Evolutionary conservation across 1,140 invertebrate genomes (phyloP), one percentile per base, ranked within the genome.

Genomic region (Paramacrobiotus metropolitanus): DNA sequence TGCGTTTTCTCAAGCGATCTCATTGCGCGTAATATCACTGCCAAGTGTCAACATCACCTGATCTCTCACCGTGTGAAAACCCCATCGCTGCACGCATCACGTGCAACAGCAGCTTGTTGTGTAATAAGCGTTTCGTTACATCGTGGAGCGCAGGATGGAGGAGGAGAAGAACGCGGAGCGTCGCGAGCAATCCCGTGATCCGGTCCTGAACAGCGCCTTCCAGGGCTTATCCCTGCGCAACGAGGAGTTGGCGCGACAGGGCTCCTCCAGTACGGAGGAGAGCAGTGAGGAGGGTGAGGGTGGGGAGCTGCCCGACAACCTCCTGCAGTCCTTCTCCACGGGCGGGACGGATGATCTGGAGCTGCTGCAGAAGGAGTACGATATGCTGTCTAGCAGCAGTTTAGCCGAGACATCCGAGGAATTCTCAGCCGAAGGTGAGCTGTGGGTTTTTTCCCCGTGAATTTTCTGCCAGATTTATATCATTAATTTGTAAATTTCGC

Each of bases 1-100:
- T n/a, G n/a, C n/a, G n/a, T n/a, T n/a, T n/a, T n/a, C n/a, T n/a
- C n/a, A n/a, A n/a, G n/a, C n/a, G n/a, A n/a, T n/a, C n/a, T n/a
- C n/a, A n/a, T n/a, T n/a, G n/a, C n/a, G n/a, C n/a, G n/a, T 70
- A 70, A 86, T 89, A 4, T 79, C 81, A 81, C 82, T 84, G 30
- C 83, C 81, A 65, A n/a, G n/a, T n/a, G n/a, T n/a, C n/a, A n/a
- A n/a, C n/a, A n/a, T n/a, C n/a, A n/a, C n/a, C n/a, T n/a, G n/a
- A n/a, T n/a, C n/a, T n/a, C n/a, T n/a, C n/a, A n/a, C n/a, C n/a
- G n/a, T n/a, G n/a, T n/a, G n/a, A n/a, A n/a, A n/a, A n/a, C n/a
- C n/a, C n/a, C n/a, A n/a, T n/a, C n/a, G n/a, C n/a, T n/a, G n/a
- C n/a, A n/a, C n/a, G n/a, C n/a, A n/a, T n/a, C n/a, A n/a, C n/a